A percentile compares a stretch with the other conserved stretches of the same genome.
phyloP scores from a whole-genome alignment of 53 echinoderm and acorn worm species.

The Crossaster papposus region DNA sequence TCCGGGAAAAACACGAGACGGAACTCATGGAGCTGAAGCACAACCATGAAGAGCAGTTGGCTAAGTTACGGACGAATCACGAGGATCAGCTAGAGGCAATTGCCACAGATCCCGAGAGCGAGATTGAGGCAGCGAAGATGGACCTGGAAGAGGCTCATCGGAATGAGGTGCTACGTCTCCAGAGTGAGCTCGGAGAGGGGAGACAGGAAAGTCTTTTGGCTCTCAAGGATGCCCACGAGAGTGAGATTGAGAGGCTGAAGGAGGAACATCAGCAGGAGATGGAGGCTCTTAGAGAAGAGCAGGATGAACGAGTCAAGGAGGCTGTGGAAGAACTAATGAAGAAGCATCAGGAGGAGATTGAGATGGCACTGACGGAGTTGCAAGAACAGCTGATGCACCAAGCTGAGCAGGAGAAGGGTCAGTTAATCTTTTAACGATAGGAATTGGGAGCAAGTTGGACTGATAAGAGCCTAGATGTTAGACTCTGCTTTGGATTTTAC shows the following conservation, averaged over 20 bases:
- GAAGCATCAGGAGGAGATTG: constrained; percentile 68
- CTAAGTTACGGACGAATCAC: constrained; percentile 55
- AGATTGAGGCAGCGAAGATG: constrained; percentile 73
- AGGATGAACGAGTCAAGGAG: constrained; percentile 49
- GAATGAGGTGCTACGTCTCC: constrained; percentile 74
- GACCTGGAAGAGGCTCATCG: constrained; percentile 94
- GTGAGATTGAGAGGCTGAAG: constrained; percentile 58
- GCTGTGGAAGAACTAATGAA: constrained; percentile 66
- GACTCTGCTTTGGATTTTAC: no score
- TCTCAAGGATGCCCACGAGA: constrained; percentile 61
- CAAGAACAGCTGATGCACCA: constrained; percentile 64
- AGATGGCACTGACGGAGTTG: constrained; percentile 58
- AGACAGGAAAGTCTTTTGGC: constrained; percentile 28
- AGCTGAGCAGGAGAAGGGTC: constrained; percentile 72
- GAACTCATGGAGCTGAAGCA: constrained; percentile 72
- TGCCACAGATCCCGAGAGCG: constrained; percentile 72
- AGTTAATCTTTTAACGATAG: constrained; percentile 25
- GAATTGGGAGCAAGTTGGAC: neutral
- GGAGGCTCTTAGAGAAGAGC: constrained; percentile 56
- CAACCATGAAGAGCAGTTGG: constrained; percentile 68
- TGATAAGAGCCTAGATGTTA: no score
- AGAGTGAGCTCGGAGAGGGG: constrained; percentile 52
- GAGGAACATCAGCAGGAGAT: constrained; percentile 57
- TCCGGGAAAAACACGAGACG: constrained; percentile 63
- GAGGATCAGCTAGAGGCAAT: constrained; percentile 84